A percentile compares a stretch with the other conserved stretches of the same genome.
Conservation (phyloP, 92 coral and sea anemone species). For the Bergia puertoricense region DNA sequence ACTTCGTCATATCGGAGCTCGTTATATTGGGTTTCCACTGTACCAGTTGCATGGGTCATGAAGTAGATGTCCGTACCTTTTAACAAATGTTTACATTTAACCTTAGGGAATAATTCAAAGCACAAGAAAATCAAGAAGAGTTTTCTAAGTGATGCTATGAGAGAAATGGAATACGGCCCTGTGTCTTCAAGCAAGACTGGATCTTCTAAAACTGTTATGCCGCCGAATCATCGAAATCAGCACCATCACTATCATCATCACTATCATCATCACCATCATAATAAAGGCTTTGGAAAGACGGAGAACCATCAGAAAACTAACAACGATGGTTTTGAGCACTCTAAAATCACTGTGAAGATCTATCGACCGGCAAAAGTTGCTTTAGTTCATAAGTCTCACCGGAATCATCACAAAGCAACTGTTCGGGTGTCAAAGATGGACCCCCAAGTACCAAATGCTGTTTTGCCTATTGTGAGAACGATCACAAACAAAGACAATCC, state of each 20-base stretch:
- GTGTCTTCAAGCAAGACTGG: background rate
- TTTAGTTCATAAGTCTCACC: background rate
- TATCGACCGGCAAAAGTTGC: slow-evolving; percentile 28
- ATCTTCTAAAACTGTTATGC: background rate
- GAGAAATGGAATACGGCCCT: slow-evolving; percentile 72
- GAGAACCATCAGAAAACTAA: background rate
- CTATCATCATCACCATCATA: background rate
- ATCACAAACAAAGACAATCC: background rate
- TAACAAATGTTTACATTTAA: background rate
- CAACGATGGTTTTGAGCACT: slow-evolving; percentile 23
- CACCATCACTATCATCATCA: slow-evolving; percentile 11
- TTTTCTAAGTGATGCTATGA: slow-evolving; percentile 87
- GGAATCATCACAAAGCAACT: background rate
- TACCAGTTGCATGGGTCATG: background rate
- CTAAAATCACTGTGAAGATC: slow-evolving; percentile 32
- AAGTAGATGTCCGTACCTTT: background rate
- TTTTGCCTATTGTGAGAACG: slow-evolving; percentile 23
- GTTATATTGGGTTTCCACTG: too few species aligned
- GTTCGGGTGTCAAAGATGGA: background rate
- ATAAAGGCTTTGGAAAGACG: background rate
- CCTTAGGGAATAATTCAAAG: slow-evolving; percentile 30
- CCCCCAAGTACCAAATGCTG: slow-evolving; percentile 29
- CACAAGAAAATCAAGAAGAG: slow-evolving; percentile 58
- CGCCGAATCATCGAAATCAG: background rate
- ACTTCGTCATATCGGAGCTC: too few species aligned